Conservation (phyloP, 2,888 invertebrate species). For the Amphipyra berbera region DNA sequence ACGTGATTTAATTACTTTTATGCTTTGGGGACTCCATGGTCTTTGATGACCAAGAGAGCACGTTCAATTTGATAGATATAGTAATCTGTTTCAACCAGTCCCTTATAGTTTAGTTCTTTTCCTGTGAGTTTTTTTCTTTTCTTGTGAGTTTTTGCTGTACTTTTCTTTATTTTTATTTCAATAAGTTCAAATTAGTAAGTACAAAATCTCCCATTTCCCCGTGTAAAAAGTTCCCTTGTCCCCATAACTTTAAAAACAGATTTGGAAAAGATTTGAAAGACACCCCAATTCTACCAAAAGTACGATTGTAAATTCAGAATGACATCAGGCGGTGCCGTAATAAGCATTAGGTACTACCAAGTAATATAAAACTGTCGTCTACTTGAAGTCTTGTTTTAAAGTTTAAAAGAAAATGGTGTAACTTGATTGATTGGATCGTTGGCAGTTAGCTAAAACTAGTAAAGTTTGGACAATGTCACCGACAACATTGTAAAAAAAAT, state of each 20-base stretch:
- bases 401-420: slow-evolving; percentile 14
- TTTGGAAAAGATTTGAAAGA: slow-evolving; percentile 11
- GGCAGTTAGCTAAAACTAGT: slow-evolving; percentile 17
- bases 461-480: slow-evolving; percentile 11
- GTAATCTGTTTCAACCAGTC: not conserved
- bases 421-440: slow-evolving; percentile 35
- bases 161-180: not conserved
- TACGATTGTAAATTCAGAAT: slow-evolving; percentile 21
- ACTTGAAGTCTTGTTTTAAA: slow-evolving; percentile 15
- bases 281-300: slow-evolving; percentile 6
- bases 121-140: too few relatives aligned
- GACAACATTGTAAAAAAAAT: slow-evolving; percentile 5
- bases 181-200: not conserved
- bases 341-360: slow-evolving; percentile 14
- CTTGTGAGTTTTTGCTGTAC: too few relatives aligned
- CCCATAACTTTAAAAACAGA: not conserved
- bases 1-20: slow-evolving; percentile 3
- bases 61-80: not conserved
- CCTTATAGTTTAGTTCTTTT: too few relatives aligned
- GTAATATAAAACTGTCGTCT: slow-evolving; percentile 18
- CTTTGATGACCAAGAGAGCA: not conserved
- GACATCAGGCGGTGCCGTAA: slow-evolving; percentile 5
- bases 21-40: not conserved
- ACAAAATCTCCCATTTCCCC: not conserved
- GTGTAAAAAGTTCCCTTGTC: not conserved